Percentiles rank a stretch among this genome's conserved stretches.
phyloP scores from a whole-genome alignment of 2,888 invertebrate species.

The Oscheius sp. region DNA sequence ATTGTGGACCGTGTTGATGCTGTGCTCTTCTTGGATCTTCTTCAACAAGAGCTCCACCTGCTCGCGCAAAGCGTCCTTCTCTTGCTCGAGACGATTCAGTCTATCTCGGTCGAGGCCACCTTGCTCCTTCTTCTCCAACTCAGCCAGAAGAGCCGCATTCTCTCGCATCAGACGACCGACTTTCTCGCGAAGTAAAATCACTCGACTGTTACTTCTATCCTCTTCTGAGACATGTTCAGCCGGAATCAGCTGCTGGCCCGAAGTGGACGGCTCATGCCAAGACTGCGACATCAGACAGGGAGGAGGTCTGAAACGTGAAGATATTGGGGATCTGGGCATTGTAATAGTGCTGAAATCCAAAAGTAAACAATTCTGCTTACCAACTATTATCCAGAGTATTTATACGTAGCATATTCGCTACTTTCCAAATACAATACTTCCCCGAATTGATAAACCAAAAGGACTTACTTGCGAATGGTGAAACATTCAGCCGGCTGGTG shows the following conservation, averaged over 20 bases:
- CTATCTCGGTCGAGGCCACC: conserved; percentile 24
- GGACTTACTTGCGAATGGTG: neutral
- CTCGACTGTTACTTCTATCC: conserved; percentile 45
- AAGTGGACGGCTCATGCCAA: conserved; percentile 50
- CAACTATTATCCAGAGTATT: no score
- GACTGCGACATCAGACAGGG: conserved; percentile 53
- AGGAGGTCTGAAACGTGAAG: conserved; percentile 22
- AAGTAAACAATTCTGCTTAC: no score
- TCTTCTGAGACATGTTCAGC: conserved; percentile 28
- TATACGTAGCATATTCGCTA: no score
- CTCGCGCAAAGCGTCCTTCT: conserved; percentile 34
- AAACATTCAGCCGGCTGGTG: conserved; percentile 2
- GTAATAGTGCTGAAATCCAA: no score
- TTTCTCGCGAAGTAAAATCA: conserved; percentile 52
- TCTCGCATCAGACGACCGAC: conserved; percentile 50
- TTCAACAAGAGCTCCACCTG: conserved; percentile 34
- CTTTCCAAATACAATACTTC: no score
- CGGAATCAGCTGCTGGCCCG: neutral
- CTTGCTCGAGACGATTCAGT: conserved; percentile 34
- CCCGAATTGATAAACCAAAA: no score
- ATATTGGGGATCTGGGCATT: no score
- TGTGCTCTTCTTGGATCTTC: conserved; percentile 36
- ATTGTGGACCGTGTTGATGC: neutral
- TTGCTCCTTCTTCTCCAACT: conserved; percentile 34
- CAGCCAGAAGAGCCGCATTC: conserved; percentile 44